Percentiles rank a stretch among this genome's conserved stretches.
These are phyloP conservation scores for Adelosebastes latens DNA, from an alignment of 2,797 vertebrate genomes.

Conservation along the genomic window DNA sequence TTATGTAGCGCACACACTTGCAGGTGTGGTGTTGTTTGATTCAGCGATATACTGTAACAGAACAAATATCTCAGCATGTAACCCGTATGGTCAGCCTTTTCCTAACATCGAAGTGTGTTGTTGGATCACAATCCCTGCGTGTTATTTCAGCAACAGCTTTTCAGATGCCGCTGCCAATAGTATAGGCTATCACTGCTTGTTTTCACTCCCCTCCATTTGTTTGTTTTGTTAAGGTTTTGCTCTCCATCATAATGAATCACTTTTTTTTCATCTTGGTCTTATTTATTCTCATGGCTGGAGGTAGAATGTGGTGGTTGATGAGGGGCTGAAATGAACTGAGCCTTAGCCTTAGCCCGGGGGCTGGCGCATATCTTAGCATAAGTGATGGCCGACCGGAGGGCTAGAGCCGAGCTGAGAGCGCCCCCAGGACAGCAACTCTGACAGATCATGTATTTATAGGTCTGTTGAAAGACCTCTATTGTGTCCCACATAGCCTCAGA, in stretches of 20 bases:
- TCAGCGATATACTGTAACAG: neutral
- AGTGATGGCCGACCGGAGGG: constrained; percentile 84
- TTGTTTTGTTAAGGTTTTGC: constrained; percentile 83
- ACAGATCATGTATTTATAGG: constrained; percentile 89
- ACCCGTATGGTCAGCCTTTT: constrained; percentile 1
- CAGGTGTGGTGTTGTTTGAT: neutral
- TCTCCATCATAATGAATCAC: constrained; percentile 84
- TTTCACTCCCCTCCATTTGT: constrained; percentile 74
- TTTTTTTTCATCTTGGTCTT: constrained; percentile 80
- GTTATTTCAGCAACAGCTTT: constrained; percentile 45
- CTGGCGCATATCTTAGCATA: constrained; percentile 87
- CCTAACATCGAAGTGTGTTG: constrained; percentile 4
- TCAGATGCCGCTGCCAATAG: constrained; percentile 60
- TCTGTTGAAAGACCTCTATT: constrained; percentile 88
- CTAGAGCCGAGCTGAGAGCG: constrained; percentile 79
- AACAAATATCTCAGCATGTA: constrained; percentile 13
- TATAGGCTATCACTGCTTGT: constrained; percentile 67
- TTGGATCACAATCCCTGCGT: constrained; percentile 18
- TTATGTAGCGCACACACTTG: constrained; percentile 1
- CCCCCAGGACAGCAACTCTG: constrained; percentile 82
- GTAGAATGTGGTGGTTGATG: constrained; percentile 84
- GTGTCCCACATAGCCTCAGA: constrained; percentile 86
- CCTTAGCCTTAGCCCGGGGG: constrained; percentile 81
- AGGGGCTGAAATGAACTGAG: constrained; percentile 86
- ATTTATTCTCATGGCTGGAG: constrained; percentile 82